Evolutionary conservation across 2,888 invertebrate genomes (phyloP), one percentile per base, ranked within the genome.

Genomic region (Zootermopsis nevadensis): DNA sequence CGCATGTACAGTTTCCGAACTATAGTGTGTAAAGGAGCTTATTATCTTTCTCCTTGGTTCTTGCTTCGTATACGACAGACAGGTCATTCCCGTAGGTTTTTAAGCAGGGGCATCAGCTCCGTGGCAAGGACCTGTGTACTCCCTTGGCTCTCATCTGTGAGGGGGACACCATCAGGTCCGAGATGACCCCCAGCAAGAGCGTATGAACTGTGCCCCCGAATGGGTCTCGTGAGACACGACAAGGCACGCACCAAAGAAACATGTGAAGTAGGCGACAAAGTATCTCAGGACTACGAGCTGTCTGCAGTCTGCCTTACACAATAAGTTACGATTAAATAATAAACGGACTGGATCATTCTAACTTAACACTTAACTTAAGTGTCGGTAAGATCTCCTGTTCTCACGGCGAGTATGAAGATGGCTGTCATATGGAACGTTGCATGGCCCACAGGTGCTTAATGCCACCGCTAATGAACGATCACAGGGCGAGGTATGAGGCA

Each of bases 81-180:
- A 60, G 60, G 69, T 15, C 15, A 30, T 8, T 69, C 74, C 4
- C 74, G 3, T 42, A 38, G 74, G 69, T 8, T 31, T 69, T 15
- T 15, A 33, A 33, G 22, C 6, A 69, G 30, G 69, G 33, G 22
- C 69, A 69, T 69, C 33, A 33, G 22, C 15, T 6, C 31, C 30
- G 15, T 33, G 69, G 15, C 30, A 69, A 15, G 19, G 74, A 19
- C n/a, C 22, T n/a, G 74, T 38, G 74, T 74, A 74, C 38, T 74
- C 74, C 74, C 74, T n/a, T 2, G 74, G 15, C 74, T n/a, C 42
- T 74, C 74, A 74, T 74, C 74, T 74, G 74, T 38, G 35, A 22
- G 74, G 38, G 22, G 74, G 74, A 38, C 33, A 74, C 31, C 74
- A 74, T 74, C 74, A 74, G 74, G 74, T 74, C 74, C n/a, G 74